Evolutionary conservation across 1,140 invertebrate species (phyloP), one percentile per base, ranked within the genome.

Genomic region (Nylanderia fulva): DNA sequence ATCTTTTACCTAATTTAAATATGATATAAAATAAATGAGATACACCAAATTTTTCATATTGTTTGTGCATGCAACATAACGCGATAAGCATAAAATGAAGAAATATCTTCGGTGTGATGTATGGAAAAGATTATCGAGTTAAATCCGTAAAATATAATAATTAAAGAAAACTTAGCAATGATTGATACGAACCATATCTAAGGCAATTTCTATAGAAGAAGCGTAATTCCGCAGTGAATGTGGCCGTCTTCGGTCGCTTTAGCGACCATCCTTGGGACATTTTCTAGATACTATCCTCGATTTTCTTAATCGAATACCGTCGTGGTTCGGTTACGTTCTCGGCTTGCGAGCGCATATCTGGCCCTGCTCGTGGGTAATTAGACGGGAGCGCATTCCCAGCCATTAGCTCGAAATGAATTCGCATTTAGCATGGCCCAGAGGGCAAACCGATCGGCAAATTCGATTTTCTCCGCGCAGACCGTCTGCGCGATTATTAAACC

Each of bases 371-470:
- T 60, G 74, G 74, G 60, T 86, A 88, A 88, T 88, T 88, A 88
- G 86, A 84, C 83, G 68, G 87, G 79, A 88, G 83, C 74, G 75
- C 83, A 75, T 88, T 88, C 88, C 54, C 45, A 63, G 61, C 87
- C 88, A 90, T 92, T 91, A 91, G 85, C 75, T 88, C 80, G 85
- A 87, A 92, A 91, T 91, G 88, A 92, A 91, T 92, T 91, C 85
- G 72, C 89, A 85, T 91, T 90, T 88, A 89, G 79, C 68, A 63
- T 13, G 48, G 29, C 36, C 48, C 56, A 48, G 77, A 86, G 79
- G 84, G 85, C 80, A 90, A 91, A 89, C 89, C 86, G 84, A 89
- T 89, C 85, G 66, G 85, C 79, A 91, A 90, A 90, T 86, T 84
- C 88, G 88, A 91, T 91, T 89, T 79, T 79, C 86, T 79, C 75